Evolutionary conservation across 1,140 invertebrate genomes (phyloP), one percentile per base, ranked within the genome.

Genomic region (Anagrus nilaparvatae): DNA sequence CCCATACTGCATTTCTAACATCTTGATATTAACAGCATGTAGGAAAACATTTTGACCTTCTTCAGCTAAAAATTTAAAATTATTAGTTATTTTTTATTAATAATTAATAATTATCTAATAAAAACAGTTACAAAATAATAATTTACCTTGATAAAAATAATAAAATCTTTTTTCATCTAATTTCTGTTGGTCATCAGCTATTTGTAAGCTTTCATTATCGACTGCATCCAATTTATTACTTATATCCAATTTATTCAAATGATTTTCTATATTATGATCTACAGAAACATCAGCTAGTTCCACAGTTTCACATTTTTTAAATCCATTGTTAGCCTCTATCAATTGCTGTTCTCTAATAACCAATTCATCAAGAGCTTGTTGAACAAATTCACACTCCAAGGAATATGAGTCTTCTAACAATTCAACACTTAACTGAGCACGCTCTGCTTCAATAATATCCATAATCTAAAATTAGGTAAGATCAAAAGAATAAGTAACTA

Each of bases 1-100:
- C 13, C 87, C 88, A 70, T 91, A 96, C 32, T 87, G 79, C 31
- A 80, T 76, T 55, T 87, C 82, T 46, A 98, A 62, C 78, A 96
- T 93, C 36, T 83, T 81, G 3, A 87, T 79, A 67, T 97, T 97
- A 48, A 97, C 62, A 4, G 87, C 80, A 69, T 96, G 87, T 32
- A 97, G 63, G 63, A 90, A 98, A 19, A 96, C 78, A 58, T 92
- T 84, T 62, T 95, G 91, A 1, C 92, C 92, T 70, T 94, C 89
- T 24, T 74, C 70, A 42, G 84, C 85, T 87, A 52, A 28, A 71
- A 70, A 52, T n/a, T 23, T 16, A 37, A 47, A 52, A 50, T 51
- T 49, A 54, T 39, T 43, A 19, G 18, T 31, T 48, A 27, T 36
- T 30, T 25, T 23, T 41, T 29, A 16, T 49, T 19, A 33, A 34